Base-by-base conservation (phyloP, 1,140 invertebrate genomes). In the Caenorhabditis inopinata region DNA sequence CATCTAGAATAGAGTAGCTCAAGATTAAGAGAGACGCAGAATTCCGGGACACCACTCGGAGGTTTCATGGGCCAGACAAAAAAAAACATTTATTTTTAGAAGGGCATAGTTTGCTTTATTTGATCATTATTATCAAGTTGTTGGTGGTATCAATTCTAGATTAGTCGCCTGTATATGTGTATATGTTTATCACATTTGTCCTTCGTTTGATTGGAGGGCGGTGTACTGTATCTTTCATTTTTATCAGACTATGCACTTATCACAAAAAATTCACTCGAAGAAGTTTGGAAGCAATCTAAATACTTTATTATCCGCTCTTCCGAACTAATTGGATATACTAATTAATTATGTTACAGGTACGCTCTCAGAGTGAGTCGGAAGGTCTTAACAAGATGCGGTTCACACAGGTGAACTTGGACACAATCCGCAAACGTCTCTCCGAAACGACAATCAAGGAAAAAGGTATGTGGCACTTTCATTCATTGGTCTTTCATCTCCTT, bases 301-400 rank as follows among this genome's bases (percentile, higher is more conserved):
- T n/a, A n/a, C n/a, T n/a, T n/a, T n/a, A n/a, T n/a, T n/a, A n/a
- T n/a, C n/a, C n/a, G n/a, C n/a, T n/a, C n/a, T n/a, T n/a, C n/a
- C n/a, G n/a, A n/a, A n/a, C n/a, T n/a, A n/a, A n/a, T n/a, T n/a
- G n/a, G 14, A 42, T 42, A 5, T 42, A 42, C 14, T 14, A n/a
- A 32, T 25, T 47, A 14, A 23, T 1, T 23, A 16, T 46, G 76
- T 73, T 83, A 48, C 51, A 83, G 82, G 82, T 81, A n/a, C 82
- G 82, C 42, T 83, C 82, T 9, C 68, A 83, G 48, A 82, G 80
- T 42, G 82, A 83, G 62, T 82, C 79, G 14, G 82, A 83, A 47
- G 82, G 58, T 2, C 51, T 83, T 0, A 80, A 83, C 62, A 79
- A 74, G 38, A 62, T 73, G 21, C 58, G 77, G 9, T 51, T 74